These are phyloP conservation scores for Polypterus bichir DNA, from an alignment of 2,113 vertebrate species.

Conservation along the genomic window DNA sequence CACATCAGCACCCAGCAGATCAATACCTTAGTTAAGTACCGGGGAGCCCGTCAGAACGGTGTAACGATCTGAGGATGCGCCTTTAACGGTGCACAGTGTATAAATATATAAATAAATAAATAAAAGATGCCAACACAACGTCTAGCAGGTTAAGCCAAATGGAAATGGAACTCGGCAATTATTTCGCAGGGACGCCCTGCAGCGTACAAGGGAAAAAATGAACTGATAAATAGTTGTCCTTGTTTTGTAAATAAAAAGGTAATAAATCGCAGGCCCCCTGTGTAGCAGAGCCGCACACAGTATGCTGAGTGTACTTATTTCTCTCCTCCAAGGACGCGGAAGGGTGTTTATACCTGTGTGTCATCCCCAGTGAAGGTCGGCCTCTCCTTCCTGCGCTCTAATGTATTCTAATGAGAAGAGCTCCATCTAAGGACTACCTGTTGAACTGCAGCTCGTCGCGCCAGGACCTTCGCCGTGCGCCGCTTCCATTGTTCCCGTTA, in stretches of 20 bases:
- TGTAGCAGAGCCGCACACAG: slow-evolving; percentile 1
- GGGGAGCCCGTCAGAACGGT: no score
- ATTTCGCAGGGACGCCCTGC: not conserved
- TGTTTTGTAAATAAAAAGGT: slow-evolving; percentile 1
- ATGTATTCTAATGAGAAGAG: slow-evolving; percentile 62
- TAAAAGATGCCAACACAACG: no score
- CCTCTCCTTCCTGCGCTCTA: slow-evolving; percentile 20
- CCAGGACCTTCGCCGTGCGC: no score
- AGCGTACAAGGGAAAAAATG: not conserved
- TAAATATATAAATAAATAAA: no score
- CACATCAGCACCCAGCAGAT: no score
- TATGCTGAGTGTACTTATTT: slow-evolving; percentile 29
- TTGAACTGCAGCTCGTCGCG: slow-evolving; percentile 45
- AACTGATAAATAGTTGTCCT: not conserved
- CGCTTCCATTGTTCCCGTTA: no score
- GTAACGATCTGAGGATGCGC: no score
- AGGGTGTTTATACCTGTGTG: slow-evolving; percentile 21
- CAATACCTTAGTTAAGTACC: no score
- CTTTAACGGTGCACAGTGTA: no score
- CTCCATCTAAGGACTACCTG: slow-evolving; percentile 64
- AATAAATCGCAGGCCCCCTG: slow-evolving; percentile 22
- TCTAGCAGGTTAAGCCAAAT: no score
- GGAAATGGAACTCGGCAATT: not conserved
- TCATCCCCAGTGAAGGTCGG: slow-evolving; percentile 26
- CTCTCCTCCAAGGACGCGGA: slow-evolving; percentile 29